These are phyloP conservation scores for Nesometra sesokonis DNA, from an alignment of 35 echinoderm and acorn worm species.

Conservation along the genomic window DNA sequence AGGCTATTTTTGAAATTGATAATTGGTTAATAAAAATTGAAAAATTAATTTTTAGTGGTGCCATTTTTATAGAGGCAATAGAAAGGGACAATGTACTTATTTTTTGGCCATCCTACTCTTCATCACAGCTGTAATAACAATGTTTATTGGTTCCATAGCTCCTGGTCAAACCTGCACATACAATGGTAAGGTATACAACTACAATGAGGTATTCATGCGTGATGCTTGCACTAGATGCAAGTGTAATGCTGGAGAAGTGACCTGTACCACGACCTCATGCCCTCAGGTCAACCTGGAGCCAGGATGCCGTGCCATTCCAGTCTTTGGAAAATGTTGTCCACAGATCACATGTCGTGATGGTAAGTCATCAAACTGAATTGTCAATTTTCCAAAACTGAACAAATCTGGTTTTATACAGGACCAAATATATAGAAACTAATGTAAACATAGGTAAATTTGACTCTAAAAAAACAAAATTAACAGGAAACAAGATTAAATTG, in stretches of 20 bases:
- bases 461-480: too few species aligned
- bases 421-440: too few species aligned
- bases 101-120: too few species aligned
- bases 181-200: not conserved
- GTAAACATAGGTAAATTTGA: too few species aligned
- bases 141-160: not conserved
- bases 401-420: too few species aligned
- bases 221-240: slow-evolving; percentile 23
- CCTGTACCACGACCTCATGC: slow-evolving; percentile 14
- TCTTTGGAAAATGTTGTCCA: slow-evolving; percentile 35
- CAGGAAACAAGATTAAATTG: too few species aligned
- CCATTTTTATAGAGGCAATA: too few species aligned
- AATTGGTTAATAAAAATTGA: too few species aligned
- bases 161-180: slow-evolving; percentile 8
- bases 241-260: slow-evolving; percentile 11
- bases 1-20: too few species aligned
- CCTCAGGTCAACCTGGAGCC: slow-evolving; percentile 15
- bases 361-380: not conserved
- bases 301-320: slow-evolving; percentile 14
- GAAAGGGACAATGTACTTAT: too few species aligned
- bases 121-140: not conserved
- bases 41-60: too few species aligned
- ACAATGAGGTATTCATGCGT: slow-evolving; percentile 18
- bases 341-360: slow-evolving; percentile 29
- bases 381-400: too few species aligned